Evolutionary conservation across 2,113 vertebrate genomes (phyloP).

Genomic region (Callionymus lyra): DNA sequence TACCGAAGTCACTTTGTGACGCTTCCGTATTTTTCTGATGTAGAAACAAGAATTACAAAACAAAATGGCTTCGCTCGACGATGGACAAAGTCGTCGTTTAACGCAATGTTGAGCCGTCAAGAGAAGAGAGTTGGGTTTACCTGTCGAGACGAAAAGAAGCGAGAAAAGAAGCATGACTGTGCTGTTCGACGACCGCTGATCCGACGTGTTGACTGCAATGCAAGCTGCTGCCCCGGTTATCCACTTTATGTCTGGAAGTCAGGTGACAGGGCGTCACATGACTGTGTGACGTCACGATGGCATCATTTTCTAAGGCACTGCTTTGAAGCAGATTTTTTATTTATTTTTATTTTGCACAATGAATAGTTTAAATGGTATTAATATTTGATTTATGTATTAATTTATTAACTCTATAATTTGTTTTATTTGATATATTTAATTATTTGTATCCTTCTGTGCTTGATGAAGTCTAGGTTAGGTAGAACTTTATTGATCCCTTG

Average conservation of each 20-base stretch:
- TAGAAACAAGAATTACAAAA: slow-evolving; percentile 23
- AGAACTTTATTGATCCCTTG: too few species aligned
- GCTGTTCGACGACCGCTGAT: background rate
- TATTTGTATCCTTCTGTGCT: too few species aligned
- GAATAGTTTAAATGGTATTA: too few species aligned
- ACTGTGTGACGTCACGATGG: too few species aligned
- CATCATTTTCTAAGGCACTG: too few species aligned
- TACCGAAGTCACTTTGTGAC: slow-evolving; percentile 3
- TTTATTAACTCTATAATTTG: too few species aligned
- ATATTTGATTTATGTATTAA: too few species aligned
- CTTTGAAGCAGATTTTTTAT: too few species aligned
- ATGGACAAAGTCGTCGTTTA: background rate
- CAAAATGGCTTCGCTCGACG: too few species aligned
- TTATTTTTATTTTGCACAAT: too few species aligned
- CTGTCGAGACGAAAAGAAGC: slow-evolving; percentile 63
- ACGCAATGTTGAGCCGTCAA: fast-evolving
- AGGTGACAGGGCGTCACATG: slow-evolving; percentile 43
- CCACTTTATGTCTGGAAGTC: slow-evolving; percentile 43
- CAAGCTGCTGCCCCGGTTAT: background rate
- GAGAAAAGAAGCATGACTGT: slow-evolving; percentile 57
- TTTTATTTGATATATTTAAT: too few species aligned
- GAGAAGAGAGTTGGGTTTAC: slow-evolving; percentile 25
- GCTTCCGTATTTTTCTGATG: slow-evolving; percentile 34
- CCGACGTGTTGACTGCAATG: slow-evolving; percentile 23
- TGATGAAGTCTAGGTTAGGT: too few species aligned